These are phyloP conservation scores for Patella caerulea DNA, from an alignment of 2,888 invertebrate genomes.

Conservation along the genomic window DNA sequence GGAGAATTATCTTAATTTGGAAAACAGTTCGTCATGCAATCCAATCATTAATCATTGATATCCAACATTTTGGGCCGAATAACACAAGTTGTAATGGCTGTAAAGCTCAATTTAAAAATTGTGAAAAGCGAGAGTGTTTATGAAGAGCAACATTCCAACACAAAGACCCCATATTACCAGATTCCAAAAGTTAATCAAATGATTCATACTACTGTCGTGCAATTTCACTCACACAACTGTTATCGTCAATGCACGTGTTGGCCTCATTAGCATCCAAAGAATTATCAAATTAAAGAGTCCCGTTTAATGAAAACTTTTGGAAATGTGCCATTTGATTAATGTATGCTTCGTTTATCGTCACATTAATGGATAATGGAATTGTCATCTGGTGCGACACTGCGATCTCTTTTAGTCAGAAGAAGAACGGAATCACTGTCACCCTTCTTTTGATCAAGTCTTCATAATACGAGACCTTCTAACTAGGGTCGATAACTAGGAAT, in stretches of 20 bases:
- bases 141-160: slow-evolving; percentile 8
- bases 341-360: slow-evolving; percentile 12
- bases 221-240: slow-evolving; percentile 6
- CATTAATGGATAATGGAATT: slow-evolving; percentile 9
- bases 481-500: neutral
- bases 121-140: neutral
- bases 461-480: neutral
- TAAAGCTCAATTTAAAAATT: no score
- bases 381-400: neutral
- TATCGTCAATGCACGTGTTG: slow-evolving; percentile 1
- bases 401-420: neutral
- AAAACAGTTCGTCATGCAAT: slow-evolving; percentile 5
- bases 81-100: neutral
- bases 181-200: slow-evolving; percentile 9
- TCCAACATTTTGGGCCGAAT: neutral
- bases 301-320: slow-evolving; percentile 7
- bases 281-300: slow-evolving; percentile 10
- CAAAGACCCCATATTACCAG: neutral
- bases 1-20: no score
- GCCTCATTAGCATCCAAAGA: slow-evolving; percentile 10
- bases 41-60: neutral
- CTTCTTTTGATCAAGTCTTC: slow-evolving; percentile 7
- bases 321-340: slow-evolving; percentile 12
- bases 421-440: slow-evolving; percentile 7
- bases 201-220: neutral